Base-by-base conservation (phyloP, 2,113 vertebrate species). In the Reinhardtius hippoglossoides region DNA sequence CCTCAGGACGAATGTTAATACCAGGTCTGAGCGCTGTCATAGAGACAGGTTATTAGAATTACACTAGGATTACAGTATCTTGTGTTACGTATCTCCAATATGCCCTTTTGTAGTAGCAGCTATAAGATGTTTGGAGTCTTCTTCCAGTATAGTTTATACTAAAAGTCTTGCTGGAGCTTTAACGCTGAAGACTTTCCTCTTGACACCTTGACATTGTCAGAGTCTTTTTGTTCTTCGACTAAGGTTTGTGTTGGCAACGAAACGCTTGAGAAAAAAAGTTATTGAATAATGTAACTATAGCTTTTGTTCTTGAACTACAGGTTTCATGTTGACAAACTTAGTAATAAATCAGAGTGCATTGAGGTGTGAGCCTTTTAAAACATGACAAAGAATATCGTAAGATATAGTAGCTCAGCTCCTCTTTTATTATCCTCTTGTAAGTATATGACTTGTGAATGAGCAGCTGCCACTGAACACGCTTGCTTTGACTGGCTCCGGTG, bases 401-500 rank as follows among this genome's bases (percentile, higher is more conserved):
- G 8, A 24, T 20, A 21, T 10, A 37, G 20, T 10, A n/a, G 35
- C 10, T 50, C 37, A 18, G 50, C 50, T 57, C n/a, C 9, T 57
- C 14, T 58, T 65, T 31, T 7, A 21, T 24, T 20, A 58, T 61
- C 48, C 48, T 52, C 50, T 52, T 63, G 71, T 71, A 12, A 27
- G 54, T 40, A 15, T 42, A 1, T 23, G 15, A 31, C 3, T 23
- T 50, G 26, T 9, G n/a, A 24, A 16, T 35, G 67, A 1, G 12
- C 48, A 52, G 73, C 74, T 60, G 31, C 42, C 16, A 23, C 16
- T 58, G 27, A 50, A 18, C 63, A 57, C 18, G 26, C 23, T 27
- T 26, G 61, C 67, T 46, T 82, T 52, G 64, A 55, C 63, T 74
- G 60, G 24, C 14, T 27, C 44, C 37, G 27, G 60, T 40, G 63